These are phyloP conservation scores for Spisula solida DNA, from an alignment of 2,888 invertebrate genomes.

Conservation along the genomic window DNA sequence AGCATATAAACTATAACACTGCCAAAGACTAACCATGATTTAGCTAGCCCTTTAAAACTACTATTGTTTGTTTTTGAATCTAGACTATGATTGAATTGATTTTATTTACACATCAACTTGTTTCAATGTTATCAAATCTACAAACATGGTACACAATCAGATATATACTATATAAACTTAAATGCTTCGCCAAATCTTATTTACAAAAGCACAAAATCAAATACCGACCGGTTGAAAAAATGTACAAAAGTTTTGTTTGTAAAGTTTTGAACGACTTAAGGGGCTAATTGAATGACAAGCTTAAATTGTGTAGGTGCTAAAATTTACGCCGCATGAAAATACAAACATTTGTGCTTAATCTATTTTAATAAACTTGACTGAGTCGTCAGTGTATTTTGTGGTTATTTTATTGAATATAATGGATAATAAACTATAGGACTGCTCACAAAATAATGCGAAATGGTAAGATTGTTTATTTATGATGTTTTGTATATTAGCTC, in stretches of 20 bases:
- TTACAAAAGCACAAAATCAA: conserved; percentile 26
- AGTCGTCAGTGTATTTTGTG: background rate
- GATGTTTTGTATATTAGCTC: too few species aligned
- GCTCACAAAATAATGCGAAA: background rate
- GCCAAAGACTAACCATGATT: background rate
- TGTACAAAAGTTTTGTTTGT: conserved; percentile 10
- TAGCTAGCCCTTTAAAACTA: background rate
- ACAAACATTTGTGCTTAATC: background rate
- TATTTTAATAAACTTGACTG: background rate
- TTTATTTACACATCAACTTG: conserved; percentile 17
- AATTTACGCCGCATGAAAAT: background rate
- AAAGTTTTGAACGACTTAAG: background rate
- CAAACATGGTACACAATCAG: background rate
- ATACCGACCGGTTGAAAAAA: background rate
- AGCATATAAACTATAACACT: too few species aligned
- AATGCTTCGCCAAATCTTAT: conserved; percentile 6
- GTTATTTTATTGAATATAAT: background rate
- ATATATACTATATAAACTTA: conserved; percentile 5
- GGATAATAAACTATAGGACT: background rate
- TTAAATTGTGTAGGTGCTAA: conserved; percentile 4
- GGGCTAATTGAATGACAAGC: background rate
- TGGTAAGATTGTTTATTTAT: background rate
- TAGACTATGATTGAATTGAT: background rate
- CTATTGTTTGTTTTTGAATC: background rate
- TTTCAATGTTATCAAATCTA: conserved; percentile 22